These are phyloP conservation scores for Chamaetylas fuelleborni DNA, from an alignment of 2,113 vertebrate species.

Conservation along the genomic window DNA sequence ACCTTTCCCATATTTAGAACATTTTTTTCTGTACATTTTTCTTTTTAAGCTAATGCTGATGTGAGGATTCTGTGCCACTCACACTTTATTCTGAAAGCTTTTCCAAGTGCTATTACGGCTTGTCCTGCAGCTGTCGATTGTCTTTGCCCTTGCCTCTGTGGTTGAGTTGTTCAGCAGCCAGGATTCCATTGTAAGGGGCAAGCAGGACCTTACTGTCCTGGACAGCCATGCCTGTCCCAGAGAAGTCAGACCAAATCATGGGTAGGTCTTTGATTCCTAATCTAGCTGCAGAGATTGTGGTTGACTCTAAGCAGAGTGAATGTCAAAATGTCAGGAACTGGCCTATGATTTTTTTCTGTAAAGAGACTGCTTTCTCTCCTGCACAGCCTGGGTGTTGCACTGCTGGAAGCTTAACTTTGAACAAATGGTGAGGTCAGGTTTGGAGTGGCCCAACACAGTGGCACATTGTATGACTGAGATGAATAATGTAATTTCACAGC, in stretches of 20 bases:
- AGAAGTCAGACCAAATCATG: neutral
- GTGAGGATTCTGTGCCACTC: neutral
- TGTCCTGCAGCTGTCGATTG: neutral
- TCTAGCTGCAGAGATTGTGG: neutral
- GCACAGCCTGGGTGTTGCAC: neutral
- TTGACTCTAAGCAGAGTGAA: neutral
- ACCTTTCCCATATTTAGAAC: neutral
- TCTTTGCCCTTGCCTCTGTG: neutral
- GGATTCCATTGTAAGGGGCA: neutral
- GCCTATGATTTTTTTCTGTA: neutral
- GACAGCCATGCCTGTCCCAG: neutral
- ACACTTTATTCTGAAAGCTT: neutral
- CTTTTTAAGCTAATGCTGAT: neutral
- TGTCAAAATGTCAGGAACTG: neutral
- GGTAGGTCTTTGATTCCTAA: neutral
- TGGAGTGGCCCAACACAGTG: neutral
- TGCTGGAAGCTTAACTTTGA: neutral
- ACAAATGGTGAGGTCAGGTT: neutral
- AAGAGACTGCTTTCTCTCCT: neutral
- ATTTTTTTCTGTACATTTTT: neutral
- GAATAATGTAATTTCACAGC: neutral
- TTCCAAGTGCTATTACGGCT: neutral
- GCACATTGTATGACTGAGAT: neutral
- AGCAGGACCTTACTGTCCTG: neutral
- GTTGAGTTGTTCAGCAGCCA: neutral